phyloP scores from a whole-genome alignment of 2,113 vertebrate genomes.

The Apodemus speciosus region DNA sequence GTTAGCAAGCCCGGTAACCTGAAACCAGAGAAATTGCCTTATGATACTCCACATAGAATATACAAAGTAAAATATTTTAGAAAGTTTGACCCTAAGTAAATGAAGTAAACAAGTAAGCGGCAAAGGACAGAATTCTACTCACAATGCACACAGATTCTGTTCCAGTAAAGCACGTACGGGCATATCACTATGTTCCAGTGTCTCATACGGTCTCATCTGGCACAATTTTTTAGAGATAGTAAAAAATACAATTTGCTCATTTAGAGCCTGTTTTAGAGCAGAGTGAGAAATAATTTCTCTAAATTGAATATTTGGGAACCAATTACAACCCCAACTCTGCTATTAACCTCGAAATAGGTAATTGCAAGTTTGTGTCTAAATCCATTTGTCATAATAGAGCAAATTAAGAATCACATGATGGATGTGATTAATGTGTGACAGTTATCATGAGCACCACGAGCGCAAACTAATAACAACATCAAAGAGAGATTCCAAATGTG shows the following conservation, averaged over 20 bases:
- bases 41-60: neutral
- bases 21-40: constrained; percentile 10
- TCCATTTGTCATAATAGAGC: constrained; percentile 78
- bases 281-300: constrained; percentile 76
- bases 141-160: neutral
- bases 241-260: constrained; percentile 75
- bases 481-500: constrained; percentile 71
- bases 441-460: constrained; percentile 62
- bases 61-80: constrained; percentile 29
- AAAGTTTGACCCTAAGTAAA: constrained; percentile 28
- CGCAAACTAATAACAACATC: constrained; percentile 74
- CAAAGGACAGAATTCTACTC: neutral
- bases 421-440: constrained; percentile 73
- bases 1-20: constrained; percentile 31
- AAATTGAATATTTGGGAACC: constrained; percentile 80
- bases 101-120: neutral
- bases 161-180: constrained; percentile 14
- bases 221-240: constrained; percentile 65
- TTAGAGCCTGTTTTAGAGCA: constrained; percentile 75
- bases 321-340: constrained; percentile 75
- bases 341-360: constrained; percentile 79
- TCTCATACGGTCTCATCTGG: constrained; percentile 62
- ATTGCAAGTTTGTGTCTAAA: constrained; percentile 77
- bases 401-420: constrained; percentile 76
- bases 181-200: constrained; percentile 8